phyloP scores from a whole-genome alignment of 1,140 invertebrate genomes.

The Bombus balteatus region DNA sequence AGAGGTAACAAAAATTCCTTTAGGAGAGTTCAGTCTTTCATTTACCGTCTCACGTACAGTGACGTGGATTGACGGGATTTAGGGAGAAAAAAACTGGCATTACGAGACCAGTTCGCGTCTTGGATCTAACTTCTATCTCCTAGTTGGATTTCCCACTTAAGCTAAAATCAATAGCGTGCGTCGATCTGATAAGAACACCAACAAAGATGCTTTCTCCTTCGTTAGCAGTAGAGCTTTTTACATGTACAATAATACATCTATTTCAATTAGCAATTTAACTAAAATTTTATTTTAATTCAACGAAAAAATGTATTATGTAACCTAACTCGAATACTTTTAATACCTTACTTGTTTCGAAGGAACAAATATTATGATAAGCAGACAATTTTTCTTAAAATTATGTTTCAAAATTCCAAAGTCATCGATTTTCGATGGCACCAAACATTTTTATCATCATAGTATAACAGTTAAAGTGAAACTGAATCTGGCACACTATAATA shows the following conservation, averaged over 20 bases:
- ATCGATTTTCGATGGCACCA: no score
- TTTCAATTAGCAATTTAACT: neutral
- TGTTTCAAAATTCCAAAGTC: no score
- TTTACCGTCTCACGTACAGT: neutral
- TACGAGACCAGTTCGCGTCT: neutral
- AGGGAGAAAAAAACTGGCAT: neutral
- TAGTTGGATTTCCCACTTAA: conserved; percentile 16
- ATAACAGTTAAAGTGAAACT: no score
- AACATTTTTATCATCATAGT: no score
- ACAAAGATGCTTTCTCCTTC: neutral
- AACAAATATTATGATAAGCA: no score
- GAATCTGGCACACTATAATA: no score
- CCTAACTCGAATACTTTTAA: no score
- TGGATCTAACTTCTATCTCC: neutral
- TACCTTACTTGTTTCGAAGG: no score
- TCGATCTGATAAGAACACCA: conserved; percentile 59
- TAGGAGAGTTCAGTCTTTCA: neutral
- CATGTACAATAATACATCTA: neutral
- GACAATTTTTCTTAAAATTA: no score
- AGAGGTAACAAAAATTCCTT: neutral
- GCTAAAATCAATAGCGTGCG: conserved; percentile 59
- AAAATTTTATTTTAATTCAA: neutral
- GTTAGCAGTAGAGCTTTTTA: neutral
- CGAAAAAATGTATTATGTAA: neutral
- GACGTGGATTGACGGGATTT: conserved; percentile 4